Evolutionary conservation across 2,888 invertebrate species (phyloP), one percentile per base, ranked within the genome.

Genomic region (Epiblema foenella): DNA sequence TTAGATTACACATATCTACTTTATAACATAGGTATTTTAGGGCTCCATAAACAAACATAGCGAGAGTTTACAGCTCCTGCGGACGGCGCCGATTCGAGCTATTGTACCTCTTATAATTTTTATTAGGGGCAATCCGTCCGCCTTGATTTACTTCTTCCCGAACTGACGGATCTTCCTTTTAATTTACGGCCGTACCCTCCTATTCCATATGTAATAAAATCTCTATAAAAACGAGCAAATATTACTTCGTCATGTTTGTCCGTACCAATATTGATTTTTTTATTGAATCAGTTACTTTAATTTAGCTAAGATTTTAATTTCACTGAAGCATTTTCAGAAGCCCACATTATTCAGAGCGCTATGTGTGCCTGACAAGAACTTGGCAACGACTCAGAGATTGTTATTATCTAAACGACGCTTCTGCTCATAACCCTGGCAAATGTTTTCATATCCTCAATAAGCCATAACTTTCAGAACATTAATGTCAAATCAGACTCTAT

Each of bases 61-160:
- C 89, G 85, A 88, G 89, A 89, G 88, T 93, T 93, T 93, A 92
- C 89, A 87, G 88, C 93, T 89, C 88, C 91, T 89, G 91, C 91
- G 88, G 87, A 82, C 88, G 88, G 83, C 87, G 88, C 91, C 90
- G 90, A 91, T 89, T 89, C 88, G 87, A 87, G 80, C 87, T 88
- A 93, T 93, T 93, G 93, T 93, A 92, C 91, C 89, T 91, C 90
- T 93, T 93, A 93, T 93, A 93, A 93, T 93, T 93, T 93, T 93
- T 93, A 93, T 93, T 92, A 89, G 90, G 90, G 92, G 92, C 93
- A 93, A 93, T 93, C 90, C 93, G 91, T 92, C 93, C 85, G 87
- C 78, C 89, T 92, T 93, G 93, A 93, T 93, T 93, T 93, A 93
- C 93, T 91, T 83, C 91, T 92, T 93, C 92, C 93, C 92, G 89